Conservation (phyloP, 2,888 invertebrate genomes). For the Syritta pipiens region DNA sequence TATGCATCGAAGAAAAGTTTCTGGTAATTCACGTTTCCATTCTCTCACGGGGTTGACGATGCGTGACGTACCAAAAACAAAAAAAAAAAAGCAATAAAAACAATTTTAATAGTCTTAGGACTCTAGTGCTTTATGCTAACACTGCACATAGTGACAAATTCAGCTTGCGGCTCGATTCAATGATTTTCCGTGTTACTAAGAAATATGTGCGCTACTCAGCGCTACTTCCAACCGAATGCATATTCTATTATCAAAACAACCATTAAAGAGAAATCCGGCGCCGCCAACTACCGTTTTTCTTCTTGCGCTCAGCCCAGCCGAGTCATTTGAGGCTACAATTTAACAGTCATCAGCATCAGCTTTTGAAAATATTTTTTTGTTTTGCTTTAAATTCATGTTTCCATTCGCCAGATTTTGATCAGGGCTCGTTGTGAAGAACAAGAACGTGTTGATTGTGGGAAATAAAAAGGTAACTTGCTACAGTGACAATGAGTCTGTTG, state of each 20-base stretch:
- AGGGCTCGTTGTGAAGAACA: constrained; percentile 30
- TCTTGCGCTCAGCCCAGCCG: background rate
- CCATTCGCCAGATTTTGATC: constrained; percentile 40
- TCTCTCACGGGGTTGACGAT: constrained; percentile 4
- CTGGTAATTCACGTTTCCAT: constrained; percentile 5
- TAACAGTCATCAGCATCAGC: constrained; percentile 25
- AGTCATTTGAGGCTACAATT: background rate
- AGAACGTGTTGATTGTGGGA: constrained; percentile 49
- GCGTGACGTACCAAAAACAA: background rate
- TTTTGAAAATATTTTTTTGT: constrained; percentile 17
- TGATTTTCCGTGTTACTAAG: constrained; percentile 14
- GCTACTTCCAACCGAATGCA: constrained; percentile 14
- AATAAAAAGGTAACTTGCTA: constrained; percentile 29
- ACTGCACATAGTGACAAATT: constrained; percentile 32
- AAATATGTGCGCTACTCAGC: too few species aligned
- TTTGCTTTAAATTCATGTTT: constrained; percentile 24
- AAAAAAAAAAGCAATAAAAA: constrained; percentile 4
- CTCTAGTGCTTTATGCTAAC: background rate
- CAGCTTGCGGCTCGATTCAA: constrained; percentile 13
- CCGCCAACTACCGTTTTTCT: constrained; percentile 18
- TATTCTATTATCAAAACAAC: constrained; percentile 22
- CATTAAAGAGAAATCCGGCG: constrained; percentile 26
- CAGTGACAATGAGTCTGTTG: background rate
- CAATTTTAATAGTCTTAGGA: background rate
- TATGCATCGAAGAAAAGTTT: constrained; percentile 7